phyloP scores from a whole-genome alignment of 2,888 invertebrate genomes.

The Hesperia comma region DNA sequence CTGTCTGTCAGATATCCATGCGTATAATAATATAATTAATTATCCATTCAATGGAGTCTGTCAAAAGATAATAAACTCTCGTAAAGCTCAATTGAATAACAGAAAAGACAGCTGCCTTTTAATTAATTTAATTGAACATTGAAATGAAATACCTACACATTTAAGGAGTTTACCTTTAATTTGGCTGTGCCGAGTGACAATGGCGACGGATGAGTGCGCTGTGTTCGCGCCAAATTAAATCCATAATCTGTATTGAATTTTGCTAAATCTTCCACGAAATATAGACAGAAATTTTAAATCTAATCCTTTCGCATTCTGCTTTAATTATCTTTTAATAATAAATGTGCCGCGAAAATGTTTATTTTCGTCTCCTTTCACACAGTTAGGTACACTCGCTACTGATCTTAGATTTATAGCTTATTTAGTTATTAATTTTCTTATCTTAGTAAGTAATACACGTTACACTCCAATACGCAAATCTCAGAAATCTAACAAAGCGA shows the following conservation, averaged over 20 bases:
- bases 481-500: too few species aligned
- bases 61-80: too few species aligned
- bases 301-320: constrained; percentile 10
- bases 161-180: constrained; percentile 33
- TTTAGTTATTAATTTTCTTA: too few species aligned
- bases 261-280: constrained; percentile 43
- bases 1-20: too few species aligned
- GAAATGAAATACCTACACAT: constrained; percentile 4
- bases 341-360: neutral
- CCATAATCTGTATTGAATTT: constrained; percentile 57
- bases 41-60: too few species aligned
- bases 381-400: too few species aligned
- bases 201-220: constrained; percentile 29
- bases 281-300: constrained; percentile 15
- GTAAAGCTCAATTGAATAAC: too few species aligned
- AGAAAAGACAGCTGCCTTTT: neutral
- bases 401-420: too few species aligned
- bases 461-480: too few species aligned
- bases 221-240: constrained; percentile 55
- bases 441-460: too few species aligned
- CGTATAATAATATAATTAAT: too few species aligned
- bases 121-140: neutral
- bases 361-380: too few species aligned
- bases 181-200: constrained; percentile 31
- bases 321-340: constrained; percentile 2